A percentile compares a stretch with the other conserved stretches of the same genome.
Conservation (phyloP, 2,888 invertebrate genomes). For the Drosophila prolongata region DNA sequence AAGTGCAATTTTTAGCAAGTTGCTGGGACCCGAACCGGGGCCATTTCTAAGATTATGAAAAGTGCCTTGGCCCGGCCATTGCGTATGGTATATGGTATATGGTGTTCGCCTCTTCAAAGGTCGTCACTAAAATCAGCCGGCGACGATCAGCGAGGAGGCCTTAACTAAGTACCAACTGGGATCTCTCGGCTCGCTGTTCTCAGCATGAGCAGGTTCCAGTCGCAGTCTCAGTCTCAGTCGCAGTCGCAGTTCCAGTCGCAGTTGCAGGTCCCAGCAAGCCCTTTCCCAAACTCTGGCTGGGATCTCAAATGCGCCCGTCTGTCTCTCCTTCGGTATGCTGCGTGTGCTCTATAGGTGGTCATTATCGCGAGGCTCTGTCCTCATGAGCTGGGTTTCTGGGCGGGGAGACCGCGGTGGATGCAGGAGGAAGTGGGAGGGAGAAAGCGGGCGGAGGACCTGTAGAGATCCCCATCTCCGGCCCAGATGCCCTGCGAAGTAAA, state of each 20-base stretch:
- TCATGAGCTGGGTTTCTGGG: conserved; percentile 48
- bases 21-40: conserved; percentile 32
- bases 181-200: conserved; percentile 55
- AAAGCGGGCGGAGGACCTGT: conserved; percentile 33
- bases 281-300: conserved; percentile 47
- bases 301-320: conserved; percentile 50
- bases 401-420: conserved; percentile 35
- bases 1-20: conserved; percentile 58
- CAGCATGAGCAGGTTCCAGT: conserved; percentile 68
- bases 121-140: conserved; percentile 65
- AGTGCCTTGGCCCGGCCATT: conserved; percentile 55
- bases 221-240: conserved; percentile 25
- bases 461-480: conserved; percentile 19
- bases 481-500: not conserved
- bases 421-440: conserved; percentile 46
- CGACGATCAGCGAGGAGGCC: conserved; percentile 62
- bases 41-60: conserved; percentile 77
- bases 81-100: conserved; percentile 39
- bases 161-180: conserved; percentile 62
- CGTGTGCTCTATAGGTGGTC: conserved; percentile 79
- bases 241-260: conserved; percentile 31
- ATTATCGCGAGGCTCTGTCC: conserved; percentile 71
- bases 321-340: conserved; percentile 52
- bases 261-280: conserved; percentile 43
- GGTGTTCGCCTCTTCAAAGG: conserved; percentile 65